Evolutionary conservation across 2,888 invertebrate species (phyloP), one percentile per base, ranked within the genome.

Genomic region (Agonopterix heracliana): DNA sequence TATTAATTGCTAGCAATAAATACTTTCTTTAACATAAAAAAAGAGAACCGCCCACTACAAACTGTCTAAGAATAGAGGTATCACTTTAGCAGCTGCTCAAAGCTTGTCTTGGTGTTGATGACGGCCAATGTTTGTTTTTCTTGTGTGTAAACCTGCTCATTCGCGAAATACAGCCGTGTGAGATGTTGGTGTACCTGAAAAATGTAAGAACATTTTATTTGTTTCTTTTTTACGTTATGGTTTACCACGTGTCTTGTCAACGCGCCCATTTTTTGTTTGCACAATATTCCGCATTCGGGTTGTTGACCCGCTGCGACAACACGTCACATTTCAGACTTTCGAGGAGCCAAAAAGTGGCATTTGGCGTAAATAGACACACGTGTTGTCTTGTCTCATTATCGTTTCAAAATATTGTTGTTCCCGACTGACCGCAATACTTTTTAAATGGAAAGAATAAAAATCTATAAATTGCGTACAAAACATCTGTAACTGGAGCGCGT

Each of bases 151-250:
- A 41, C 44, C 14, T 45, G 45, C 36, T 51, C 50, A 51, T 45
- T 51, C 51, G 48, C 43, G 26, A 44, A 48, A 48, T 44, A 41
- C 44, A 54, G 46, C 47, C 54, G 53, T 44, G 50, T 17, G 46
- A 45, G 47, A 78, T 77, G 78, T 66, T 78, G 70, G 74, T 71
- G 60, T 75, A 77, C 68, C 63, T 78, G 49, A 77, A 70, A 74
- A 74, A 76, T 60, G 78, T 78, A 73, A 76, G 77, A 68, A 50
- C 55, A 42, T 59, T 46, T 51, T 44, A 8, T 43, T 40, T 12
- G 9, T 34, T 40, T 46, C 8, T 34, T 43, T 43, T 26, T 26
- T 26, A 26, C 14, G 12, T 41, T 41, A 38, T n/a, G 1, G 11
- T 43, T 11, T 44, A 40, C 44, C 12, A 5, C 44, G 13, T 35